Evolutionary conservation across 2,113 vertebrate genomes (phyloP).

Genomic region (Rhipidura dahli): DNA sequence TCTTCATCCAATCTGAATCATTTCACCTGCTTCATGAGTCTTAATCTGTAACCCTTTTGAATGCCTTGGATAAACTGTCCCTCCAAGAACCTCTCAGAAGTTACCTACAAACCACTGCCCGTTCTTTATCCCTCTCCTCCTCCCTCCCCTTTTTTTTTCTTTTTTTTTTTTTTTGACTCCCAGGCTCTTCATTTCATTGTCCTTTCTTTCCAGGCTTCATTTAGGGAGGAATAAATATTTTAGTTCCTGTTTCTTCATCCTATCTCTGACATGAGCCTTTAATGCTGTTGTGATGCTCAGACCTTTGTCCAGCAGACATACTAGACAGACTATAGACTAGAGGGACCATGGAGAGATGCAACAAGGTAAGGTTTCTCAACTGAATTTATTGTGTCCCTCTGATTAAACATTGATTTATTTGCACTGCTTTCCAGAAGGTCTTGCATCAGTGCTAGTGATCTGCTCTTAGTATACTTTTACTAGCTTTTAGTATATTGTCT

Average conservation of each 20-base stretch:
- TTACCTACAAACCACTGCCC: accelerated
- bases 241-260: background rate
- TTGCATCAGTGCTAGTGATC: background rate
- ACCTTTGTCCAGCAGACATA: background rate
- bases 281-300: background rate
- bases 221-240: background rate
- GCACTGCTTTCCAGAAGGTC: background rate
- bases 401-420: background rate
- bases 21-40: background rate
- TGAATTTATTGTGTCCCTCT: background rate
- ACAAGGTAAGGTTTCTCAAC: background rate
- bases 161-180: background rate
- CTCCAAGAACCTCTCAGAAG: background rate
- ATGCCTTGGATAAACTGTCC: background rate
- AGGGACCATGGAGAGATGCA: background rate
- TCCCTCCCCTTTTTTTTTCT: accelerated
- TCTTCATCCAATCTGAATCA: background rate
- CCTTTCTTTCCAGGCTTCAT: background rate
- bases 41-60: background rate
- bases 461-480: background rate
- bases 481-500: background rate
- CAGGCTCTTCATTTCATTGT: background rate
- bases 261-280: background rate
- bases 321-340: background rate
- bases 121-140: background rate